phyloP scores from a whole-genome alignment of 2,888 invertebrate genomes.

The Eupeodes latifasciatus region DNA sequence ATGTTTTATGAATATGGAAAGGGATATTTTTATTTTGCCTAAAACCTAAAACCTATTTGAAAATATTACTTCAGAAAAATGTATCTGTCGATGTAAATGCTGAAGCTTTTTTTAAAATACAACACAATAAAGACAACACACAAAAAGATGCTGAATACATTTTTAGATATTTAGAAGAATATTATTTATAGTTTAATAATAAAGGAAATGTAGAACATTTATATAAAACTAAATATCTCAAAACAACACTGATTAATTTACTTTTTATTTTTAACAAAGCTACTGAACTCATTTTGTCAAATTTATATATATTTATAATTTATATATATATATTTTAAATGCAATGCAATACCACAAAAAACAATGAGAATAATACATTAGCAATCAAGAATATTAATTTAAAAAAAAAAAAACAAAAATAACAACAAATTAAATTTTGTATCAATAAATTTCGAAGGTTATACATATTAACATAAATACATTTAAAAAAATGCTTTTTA shows the following conservation, averaged over 20 bases:
- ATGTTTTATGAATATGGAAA: no score
- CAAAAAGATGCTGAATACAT: neutral
- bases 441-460: conserved; percentile 16
- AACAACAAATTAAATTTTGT: conserved; percentile 14
- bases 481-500: neutral
- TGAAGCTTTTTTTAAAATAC: neutral
- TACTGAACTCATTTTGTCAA: conserved; percentile 11
- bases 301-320: neutral
- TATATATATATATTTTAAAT: neutral
- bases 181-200: neutral
- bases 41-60: no score
- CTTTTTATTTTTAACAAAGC: neutral
- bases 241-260: neutral
- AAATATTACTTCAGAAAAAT: no score
- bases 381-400: conserved; percentile 30
- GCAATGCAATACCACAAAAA: conserved; percentile 36
- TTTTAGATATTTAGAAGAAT: neutral
- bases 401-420: neutral
- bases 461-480: conserved; percentile 7
- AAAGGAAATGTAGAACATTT: conserved; percentile 21
- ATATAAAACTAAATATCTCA: neutral
- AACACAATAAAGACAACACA: conserved; percentile 13
- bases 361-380: conserved; percentile 29
- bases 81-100: neutral
- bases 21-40: no score